A percentile compares a stretch with the other conserved stretches of the same genome.
Evolutionary conservation across 2,888 invertebrate species (phyloP).

Genomic region (Tipula confusa): DNA sequence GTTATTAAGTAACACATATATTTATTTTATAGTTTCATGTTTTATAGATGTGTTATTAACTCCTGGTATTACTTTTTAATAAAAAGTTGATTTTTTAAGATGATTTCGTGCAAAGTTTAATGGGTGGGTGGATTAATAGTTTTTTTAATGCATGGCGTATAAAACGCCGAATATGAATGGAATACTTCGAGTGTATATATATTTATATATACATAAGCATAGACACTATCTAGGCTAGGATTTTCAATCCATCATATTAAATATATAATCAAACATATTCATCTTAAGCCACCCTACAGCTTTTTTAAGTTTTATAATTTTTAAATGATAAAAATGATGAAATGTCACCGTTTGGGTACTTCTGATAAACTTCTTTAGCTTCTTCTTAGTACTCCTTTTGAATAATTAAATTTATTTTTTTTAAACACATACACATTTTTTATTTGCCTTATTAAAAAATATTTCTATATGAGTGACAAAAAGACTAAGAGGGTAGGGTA

Average conservation of each 20-base stretch:
- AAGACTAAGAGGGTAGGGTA: constrained; percentile 16
- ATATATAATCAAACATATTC: not conserved
- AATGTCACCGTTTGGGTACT: constrained; percentile 15
- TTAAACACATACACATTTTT: not conserved
- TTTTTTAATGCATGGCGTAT: not conserved
- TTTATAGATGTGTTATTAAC: constrained; percentile 13
- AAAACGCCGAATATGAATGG: not conserved
- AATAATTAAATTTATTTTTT: not conserved
- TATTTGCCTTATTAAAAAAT: not conserved
- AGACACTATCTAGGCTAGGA: not conserved
- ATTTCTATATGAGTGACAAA: constrained; percentile 3
- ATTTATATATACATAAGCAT: not conserved
- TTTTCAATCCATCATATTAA: not conserved
- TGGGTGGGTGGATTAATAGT: not conserved
- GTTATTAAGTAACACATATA: constrained; percentile 4
- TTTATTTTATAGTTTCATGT: not conserved
- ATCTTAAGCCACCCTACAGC: constrained; percentile 21
- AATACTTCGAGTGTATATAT: not conserved
- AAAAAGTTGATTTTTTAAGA: not conserved
- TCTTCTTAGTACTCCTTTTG: not conserved
- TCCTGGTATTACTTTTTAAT: not conserved
- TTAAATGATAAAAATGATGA: constrained; percentile 29
- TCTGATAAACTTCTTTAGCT: not conserved
- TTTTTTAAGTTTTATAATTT: not conserved
- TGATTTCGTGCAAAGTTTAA: constrained; percentile 25